Base-by-base conservation (phyloP, 2,113 vertebrate genomes). In the Oriolus oriolus region DNA sequence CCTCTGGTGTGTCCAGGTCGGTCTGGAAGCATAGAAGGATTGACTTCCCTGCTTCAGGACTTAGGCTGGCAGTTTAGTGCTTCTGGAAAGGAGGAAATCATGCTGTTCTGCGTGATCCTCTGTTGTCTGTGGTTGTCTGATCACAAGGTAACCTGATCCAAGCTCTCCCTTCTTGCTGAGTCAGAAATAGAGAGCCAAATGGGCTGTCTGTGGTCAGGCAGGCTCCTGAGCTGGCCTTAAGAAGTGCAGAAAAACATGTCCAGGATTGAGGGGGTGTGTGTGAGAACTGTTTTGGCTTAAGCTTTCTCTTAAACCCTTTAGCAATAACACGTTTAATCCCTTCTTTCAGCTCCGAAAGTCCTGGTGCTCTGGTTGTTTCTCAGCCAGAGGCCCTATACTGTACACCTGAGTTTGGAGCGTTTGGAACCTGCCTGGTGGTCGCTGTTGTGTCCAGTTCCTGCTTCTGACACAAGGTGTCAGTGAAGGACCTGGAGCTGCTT, bases 381-480 rank as follows among this genome's bases (percentile, higher is more conserved):
- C 42, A 57, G 50, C 35, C 10, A 52, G 64, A 61, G 57, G 30
- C n/a, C 45, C n/a, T 33, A 44, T 27, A 42, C 50, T 42, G 19
- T 16, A 2, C 13, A 2, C 30, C 27, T 9, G 37, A 54, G 39
- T 50, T 63, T 47, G 50, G 2, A 5, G 31, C 0, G 0, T 35
- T 53, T 50, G 56, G 68, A 57, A 12, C 22, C 39, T 57, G 37
- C 45, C 22, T 28, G 76, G 27, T 3, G 3, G 11, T 68, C 22
- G 27, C 66, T 47, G 30, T 37, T 44, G 37, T 16, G 23, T 56
- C 76, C 73, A 81, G 6, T 97, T 95, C 94, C 83, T 87, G 56
- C 64, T 92, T 90, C 83, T 81, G 80, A 95, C 96, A 68, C 94
- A 63, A 95, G 96, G 64, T 95, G 96, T 97, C 96, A 96, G 93